phyloP scores from a whole-genome alignment of 2,113 vertebrate genomes.

The Anas platyrhynchos region DNA sequence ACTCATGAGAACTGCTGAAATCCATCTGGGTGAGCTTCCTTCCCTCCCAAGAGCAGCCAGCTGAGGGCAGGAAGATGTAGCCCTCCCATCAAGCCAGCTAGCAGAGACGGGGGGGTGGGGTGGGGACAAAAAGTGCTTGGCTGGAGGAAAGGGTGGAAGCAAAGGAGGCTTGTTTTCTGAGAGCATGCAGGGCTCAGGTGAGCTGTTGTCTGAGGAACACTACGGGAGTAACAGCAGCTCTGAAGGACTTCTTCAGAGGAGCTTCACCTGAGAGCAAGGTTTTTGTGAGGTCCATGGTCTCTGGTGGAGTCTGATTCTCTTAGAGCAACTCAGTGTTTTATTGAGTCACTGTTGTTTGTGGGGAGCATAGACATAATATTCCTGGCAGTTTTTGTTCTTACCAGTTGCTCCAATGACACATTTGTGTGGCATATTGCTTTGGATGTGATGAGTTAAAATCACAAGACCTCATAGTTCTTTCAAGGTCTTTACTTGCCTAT shows the following conservation, averaged over 20 bases:
- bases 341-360: neutral
- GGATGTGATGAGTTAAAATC: neutral
- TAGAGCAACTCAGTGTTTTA: neutral
- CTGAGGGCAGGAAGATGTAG: slow-evolving; percentile 62
- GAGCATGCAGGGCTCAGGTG: neutral
- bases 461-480: neutral
- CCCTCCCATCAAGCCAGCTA: neutral
- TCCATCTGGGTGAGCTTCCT: slow-evolving; percentile 77
- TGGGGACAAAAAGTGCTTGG: neutral
- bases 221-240: neutral
- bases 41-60: slow-evolving; percentile 72
- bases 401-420: neutral
- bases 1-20: slow-evolving; percentile 80
- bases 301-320: neutral
- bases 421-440: neutral
- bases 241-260: neutral
- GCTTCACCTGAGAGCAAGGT: neutral
- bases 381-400: neutral
- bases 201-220: neutral
- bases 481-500: neutral
- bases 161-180: neutral
- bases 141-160: neutral
- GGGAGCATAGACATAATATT: neutral
- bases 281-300: neutral
- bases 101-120: neutral